Evolutionary conservation across 2,888 invertebrate genomes (phyloP).

Genomic region (Hemithea aestivaria): DNA sequence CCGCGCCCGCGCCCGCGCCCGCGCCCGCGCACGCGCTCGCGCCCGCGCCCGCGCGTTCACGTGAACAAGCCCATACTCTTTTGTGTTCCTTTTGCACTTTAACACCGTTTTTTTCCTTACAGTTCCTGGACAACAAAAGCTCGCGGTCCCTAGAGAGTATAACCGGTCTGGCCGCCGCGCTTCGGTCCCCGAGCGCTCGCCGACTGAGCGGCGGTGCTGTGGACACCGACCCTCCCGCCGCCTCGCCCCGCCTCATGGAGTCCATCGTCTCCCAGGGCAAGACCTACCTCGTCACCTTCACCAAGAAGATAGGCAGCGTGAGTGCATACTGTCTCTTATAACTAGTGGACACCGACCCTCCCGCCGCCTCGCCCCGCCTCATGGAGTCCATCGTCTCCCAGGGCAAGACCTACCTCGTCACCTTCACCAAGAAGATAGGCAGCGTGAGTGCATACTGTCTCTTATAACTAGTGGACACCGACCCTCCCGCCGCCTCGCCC

Average conservation of each 20-base stretch:
- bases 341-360: slow-evolving; percentile 34
- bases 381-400: slow-evolving; percentile 70
- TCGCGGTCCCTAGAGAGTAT: slow-evolving; percentile 54
- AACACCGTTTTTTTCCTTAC: background rate
- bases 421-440: slow-evolving; percentile 64
- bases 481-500: slow-evolving; percentile 42
- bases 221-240: slow-evolving; percentile 34
- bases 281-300: slow-evolving; percentile 65
- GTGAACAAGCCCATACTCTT: too few relatives aligned
- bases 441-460: slow-evolving; percentile 45
- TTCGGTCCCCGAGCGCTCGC: slow-evolving; percentile 37
- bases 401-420: slow-evolving; percentile 68
- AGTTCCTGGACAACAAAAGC: slow-evolving; percentile 59
- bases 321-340: slow-evolving; percentile 33
- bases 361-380: slow-evolving; percentile 48
- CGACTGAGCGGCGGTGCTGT: slow-evolving; percentile 28
- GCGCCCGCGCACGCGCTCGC: too few relatives aligned
- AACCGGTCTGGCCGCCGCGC: slow-evolving; percentile 47
- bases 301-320: slow-evolving; percentile 66
- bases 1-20: too few relatives aligned
- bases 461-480: slow-evolving; percentile 35
- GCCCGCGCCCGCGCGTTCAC: too few relatives aligned
- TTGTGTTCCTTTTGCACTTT: too few relatives aligned
- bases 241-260: slow-evolving; percentile 63
- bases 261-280: slow-evolving; percentile 66